Evolutionary conservation across 2,888 invertebrate genomes (phyloP).

Genomic region (Pasiphila rectangulata): DNA sequence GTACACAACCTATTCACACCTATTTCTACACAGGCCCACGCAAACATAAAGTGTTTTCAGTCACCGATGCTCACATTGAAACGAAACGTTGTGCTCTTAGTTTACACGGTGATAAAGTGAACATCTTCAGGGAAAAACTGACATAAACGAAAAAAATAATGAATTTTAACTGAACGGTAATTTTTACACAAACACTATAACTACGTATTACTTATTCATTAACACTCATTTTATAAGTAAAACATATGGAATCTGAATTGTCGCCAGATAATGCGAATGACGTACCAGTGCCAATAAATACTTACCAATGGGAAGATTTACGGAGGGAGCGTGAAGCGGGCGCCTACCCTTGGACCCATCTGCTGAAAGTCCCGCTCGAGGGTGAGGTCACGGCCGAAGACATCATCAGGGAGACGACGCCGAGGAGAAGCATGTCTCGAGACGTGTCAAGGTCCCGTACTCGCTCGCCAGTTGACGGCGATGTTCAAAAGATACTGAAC

Average conservation of each 20-base stretch:
- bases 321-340: slow-evolving; percentile 85
- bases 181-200: slow-evolving; percentile 16
- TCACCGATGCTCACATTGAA: slow-evolving; percentile 69
- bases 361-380: slow-evolving; percentile 83
- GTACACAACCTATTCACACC: slow-evolving; percentile 77
- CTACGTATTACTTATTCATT: slow-evolving; percentile 10
- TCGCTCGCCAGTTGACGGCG: slow-evolving; percentile 62
- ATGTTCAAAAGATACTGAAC: slow-evolving; percentile 67
- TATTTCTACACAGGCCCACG: slow-evolving; percentile 79
- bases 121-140: slow-evolving; percentile 50
- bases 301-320: slow-evolving; percentile 91
- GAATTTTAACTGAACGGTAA: slow-evolving; percentile 9
- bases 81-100: slow-evolving; percentile 78
- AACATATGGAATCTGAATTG: slow-evolving; percentile 80
- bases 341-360: slow-evolving; percentile 90
- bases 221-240: slow-evolving; percentile 46
- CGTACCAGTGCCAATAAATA: slow-evolving; percentile 85
- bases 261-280: slow-evolving; percentile 74
- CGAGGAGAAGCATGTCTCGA: slow-evolving; percentile 73
- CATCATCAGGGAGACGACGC: slow-evolving; percentile 70
- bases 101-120: slow-evolving; percentile 66
- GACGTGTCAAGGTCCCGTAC: slow-evolving; percentile 72
- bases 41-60: slow-evolving; percentile 75
- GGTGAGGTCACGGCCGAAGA: slow-evolving; percentile 76
- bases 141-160: slow-evolving; percentile 32